phyloP scores from a whole-genome alignment of 2,113 vertebrate species.

The Callipepla californica region DNA sequence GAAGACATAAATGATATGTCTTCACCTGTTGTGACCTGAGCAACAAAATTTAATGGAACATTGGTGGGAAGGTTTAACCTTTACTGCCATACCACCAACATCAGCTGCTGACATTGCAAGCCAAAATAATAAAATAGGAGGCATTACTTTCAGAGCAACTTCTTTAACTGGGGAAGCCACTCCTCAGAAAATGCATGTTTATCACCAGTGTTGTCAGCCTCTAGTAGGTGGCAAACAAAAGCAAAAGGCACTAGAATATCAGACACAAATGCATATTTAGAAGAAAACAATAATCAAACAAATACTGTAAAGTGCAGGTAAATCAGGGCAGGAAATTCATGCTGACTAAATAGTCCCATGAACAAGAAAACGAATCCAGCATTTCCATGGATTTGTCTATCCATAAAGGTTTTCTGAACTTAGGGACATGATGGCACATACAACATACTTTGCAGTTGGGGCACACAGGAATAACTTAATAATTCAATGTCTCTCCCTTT shows the following conservation, averaged over 20 bases:
- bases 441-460: not conserved
- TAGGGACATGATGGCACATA: not conserved
- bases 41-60: not conserved
- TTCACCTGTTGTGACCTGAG: not conserved
- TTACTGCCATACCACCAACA: not conserved
- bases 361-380: not conserved
- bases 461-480: not conserved
- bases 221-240: not conserved
- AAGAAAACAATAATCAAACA: not conserved
- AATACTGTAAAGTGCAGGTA: not conserved
- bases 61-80: not conserved
- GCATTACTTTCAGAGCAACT: not conserved
- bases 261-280: not conserved
- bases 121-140: not conserved
- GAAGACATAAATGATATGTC: not conserved
- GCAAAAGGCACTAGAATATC: not conserved
- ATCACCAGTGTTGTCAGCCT: not conserved
- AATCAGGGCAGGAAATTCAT: not conserved
- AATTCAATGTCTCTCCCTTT: not conserved
- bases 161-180: not conserved
- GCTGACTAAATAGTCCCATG: not conserved
- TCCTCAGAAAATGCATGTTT: fast-evolving
- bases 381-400: not conserved
- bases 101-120: not conserved
- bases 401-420: not conserved